These are phyloP conservation scores for Nilaparvata lugens DNA, from an alignment of 1,140 invertebrate genomes.

Conservation along the genomic window DNA sequence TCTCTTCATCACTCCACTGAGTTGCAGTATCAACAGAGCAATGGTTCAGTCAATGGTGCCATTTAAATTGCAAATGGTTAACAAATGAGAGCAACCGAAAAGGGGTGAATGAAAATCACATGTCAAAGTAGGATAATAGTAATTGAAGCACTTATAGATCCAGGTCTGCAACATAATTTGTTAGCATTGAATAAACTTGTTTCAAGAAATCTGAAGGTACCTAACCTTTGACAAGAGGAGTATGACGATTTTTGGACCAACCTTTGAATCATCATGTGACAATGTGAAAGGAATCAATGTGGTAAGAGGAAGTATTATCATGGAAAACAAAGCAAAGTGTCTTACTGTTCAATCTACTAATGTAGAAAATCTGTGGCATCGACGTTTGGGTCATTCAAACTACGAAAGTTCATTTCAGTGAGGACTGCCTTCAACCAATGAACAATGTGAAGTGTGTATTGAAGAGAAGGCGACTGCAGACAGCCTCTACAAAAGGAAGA, in stretches of 20 bases:
- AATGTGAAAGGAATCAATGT: not conserved
- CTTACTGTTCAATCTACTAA: not conserved
- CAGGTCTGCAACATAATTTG: too few species aligned
- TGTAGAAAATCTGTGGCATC: conserved; percentile 10
- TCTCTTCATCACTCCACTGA: too few species aligned
- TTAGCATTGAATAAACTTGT: too few species aligned
- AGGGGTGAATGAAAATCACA: too few species aligned
- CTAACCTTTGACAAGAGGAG: not conserved
- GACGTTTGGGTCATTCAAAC: conserved; percentile 1
- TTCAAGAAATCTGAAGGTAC: too few species aligned
- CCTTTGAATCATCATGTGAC: not conserved
- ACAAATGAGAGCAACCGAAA: too few species aligned
- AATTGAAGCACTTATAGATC: too few species aligned
- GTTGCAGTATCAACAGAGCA: too few species aligned
- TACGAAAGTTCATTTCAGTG: not conserved
- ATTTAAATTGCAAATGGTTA: too few species aligned
- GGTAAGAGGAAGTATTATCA: not conserved
- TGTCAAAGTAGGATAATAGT: too few species aligned
- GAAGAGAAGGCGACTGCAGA: conserved; percentile 9
- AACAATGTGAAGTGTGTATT: not conserved
- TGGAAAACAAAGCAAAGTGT: not conserved
- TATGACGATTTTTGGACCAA: not conserved
- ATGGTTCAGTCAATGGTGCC: too few species aligned
- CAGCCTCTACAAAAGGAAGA: not conserved
- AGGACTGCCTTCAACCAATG: not conserved